phyloP scores from a whole-genome alignment of 1,140 invertebrate species.

The Oppia nitens region DNA sequence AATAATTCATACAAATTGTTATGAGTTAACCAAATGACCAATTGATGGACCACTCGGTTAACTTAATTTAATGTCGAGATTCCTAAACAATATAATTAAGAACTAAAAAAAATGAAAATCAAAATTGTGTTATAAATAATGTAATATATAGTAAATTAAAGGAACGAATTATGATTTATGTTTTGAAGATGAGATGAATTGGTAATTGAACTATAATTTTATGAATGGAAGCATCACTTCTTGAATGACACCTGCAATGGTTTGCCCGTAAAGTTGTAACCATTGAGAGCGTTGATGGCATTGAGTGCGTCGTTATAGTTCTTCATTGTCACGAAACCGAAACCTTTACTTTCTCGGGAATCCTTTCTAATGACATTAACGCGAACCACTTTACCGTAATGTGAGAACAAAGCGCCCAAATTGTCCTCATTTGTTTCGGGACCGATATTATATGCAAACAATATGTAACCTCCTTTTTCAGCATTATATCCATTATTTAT shows the following conservation, averaged over 20 bases:
- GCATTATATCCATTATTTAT: conserved; percentile 15
- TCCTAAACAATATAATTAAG: not conserved
- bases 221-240: conserved; percentile 7
- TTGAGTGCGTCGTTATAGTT: conserved; percentile 30
- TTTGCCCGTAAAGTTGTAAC: conserved; percentile 27
- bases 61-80: not conserved
- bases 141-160: not conserved
- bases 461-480: conserved; percentile 22
- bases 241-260: conserved; percentile 32
- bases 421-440: conserved; percentile 28
- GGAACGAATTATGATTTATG: not conserved
- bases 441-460: conserved; percentile 35
- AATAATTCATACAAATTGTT: too few species aligned
- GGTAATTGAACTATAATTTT: not conserved
- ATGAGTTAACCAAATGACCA: too few species aligned
- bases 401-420: conserved; percentile 29
- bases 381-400: conserved; percentile 30
- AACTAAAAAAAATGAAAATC: not conserved
- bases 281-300: conserved; percentile 30
- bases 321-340: conserved; percentile 34
- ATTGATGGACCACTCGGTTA: not conserved
- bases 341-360: conserved; percentile 27
- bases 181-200: not conserved
- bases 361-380: conserved; percentile 30
- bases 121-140: too few species aligned